These are phyloP conservation scores for Alauda arvensis DNA, from an alignment of 2,797 vertebrate genomes.

Conservation along the genomic window DNA sequence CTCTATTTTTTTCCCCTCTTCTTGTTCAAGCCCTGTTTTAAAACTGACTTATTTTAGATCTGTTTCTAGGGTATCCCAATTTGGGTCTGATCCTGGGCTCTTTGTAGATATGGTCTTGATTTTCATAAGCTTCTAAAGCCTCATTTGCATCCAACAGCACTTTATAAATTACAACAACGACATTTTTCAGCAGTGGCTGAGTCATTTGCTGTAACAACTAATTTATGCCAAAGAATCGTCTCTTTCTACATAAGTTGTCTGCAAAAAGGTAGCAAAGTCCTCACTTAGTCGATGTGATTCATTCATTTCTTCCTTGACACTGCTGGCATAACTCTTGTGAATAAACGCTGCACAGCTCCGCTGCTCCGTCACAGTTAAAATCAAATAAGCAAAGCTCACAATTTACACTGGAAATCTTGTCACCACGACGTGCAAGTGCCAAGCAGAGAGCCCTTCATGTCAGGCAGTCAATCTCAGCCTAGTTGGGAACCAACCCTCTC, in stretches of 20 bases:
- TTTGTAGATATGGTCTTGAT: conserved; percentile 18
- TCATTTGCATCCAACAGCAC: conserved; percentile 36
- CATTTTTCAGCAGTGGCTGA: conserved; percentile 40
- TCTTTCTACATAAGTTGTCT: conserved; percentile 20
- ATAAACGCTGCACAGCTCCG: background rate
- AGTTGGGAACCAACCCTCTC: background rate
- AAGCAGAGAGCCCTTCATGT: background rate
- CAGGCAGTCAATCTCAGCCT: background rate
- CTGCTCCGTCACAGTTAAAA: background rate
- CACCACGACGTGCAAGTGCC: conserved; percentile 14
- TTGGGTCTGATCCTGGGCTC: background rate
- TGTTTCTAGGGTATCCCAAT: background rate
- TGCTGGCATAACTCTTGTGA: conserved; percentile 21
- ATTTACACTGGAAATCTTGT: background rate
- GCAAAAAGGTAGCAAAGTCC: conserved; percentile 28
- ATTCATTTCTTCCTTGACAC: conserved; percentile 23
- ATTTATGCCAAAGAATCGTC: conserved; percentile 34
- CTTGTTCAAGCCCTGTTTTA: background rate
- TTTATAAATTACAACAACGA: conserved; percentile 51
- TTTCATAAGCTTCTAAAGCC: conserved; percentile 39
- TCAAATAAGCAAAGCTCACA: conserved; percentile 7
- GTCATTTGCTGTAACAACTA: conserved; percentile 45
- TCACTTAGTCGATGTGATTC: conserved; percentile 43
- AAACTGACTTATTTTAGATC: background rate
- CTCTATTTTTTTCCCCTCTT: background rate